phyloP scores from a whole-genome alignment of 2,888 invertebrate species.

The Thymelicus acteon region DNA sequence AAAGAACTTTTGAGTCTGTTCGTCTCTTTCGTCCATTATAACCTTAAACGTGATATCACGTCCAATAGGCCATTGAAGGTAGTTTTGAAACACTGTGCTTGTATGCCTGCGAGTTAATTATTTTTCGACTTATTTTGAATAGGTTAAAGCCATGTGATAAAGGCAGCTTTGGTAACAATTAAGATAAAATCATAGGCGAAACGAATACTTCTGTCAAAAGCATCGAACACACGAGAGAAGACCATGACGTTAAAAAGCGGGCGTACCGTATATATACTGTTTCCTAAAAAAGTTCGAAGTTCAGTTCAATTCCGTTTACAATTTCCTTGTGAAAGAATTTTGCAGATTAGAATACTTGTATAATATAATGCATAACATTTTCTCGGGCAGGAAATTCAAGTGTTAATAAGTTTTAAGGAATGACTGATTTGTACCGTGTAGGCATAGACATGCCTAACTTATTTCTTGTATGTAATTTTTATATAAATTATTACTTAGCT shows the following conservation, averaged over 20 bases:
- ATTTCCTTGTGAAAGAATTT: slow-evolving; percentile 38
- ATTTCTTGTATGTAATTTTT: slow-evolving; percentile 68
- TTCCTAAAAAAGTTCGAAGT: slow-evolving; percentile 27
- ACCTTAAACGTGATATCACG: background rate
- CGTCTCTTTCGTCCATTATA: background rate
- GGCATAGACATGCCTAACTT: slow-evolving; percentile 73
- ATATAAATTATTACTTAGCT: slow-evolving; percentile 51
- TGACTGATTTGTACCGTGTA: slow-evolving; percentile 77
- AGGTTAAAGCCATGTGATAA: background rate
- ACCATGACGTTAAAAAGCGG: background rate
- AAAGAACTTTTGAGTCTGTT: background rate
- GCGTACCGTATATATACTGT: slow-evolving; percentile 11
- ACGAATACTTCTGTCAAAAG: background rate
- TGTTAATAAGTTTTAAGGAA: slow-evolving; percentile 71
- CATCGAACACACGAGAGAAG: background rate
- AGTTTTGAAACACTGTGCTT: background rate
- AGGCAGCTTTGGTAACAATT: background rate
- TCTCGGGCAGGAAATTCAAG: slow-evolving; percentile 36
- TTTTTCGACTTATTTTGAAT: background rate
- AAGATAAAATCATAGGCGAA: too few relatives aligned
- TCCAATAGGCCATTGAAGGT: slow-evolving; percentile 1
- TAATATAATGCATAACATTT: slow-evolving; percentile 27
- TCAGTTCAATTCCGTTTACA: slow-evolving; percentile 10
- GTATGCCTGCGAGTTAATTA: background rate
- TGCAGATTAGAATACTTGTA: slow-evolving; percentile 33